phyloP scores from a whole-genome alignment of 2,797 vertebrate species.

The Anguilla pacifica region DNA sequence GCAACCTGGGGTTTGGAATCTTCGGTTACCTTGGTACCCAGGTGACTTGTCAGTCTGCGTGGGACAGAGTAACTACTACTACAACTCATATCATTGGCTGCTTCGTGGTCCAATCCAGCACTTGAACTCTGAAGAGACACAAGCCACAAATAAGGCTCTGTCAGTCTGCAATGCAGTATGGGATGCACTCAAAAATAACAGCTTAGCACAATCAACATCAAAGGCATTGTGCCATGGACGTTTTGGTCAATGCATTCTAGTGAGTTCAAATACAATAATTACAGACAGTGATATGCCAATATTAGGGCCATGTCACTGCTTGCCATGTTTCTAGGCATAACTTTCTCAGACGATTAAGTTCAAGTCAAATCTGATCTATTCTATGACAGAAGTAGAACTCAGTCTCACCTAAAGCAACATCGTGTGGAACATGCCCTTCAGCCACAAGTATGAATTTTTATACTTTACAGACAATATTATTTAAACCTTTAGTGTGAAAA shows the following conservation, averaged over 20 bases:
- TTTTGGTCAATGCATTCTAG: neutral
- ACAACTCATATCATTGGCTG: conserved; percentile 81
- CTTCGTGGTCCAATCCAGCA: conserved; percentile 83
- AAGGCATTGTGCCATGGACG: neutral
- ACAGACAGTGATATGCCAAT: neutral
- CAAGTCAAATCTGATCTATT: neutral
- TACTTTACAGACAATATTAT: neutral
- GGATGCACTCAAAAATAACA: conserved; percentile 54
- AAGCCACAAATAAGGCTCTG: conserved; percentile 58
- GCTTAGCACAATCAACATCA: neutral
- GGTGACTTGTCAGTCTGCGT: conserved; percentile 93
- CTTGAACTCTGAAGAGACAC: conserved; percentile 72
- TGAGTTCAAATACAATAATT: neutral
- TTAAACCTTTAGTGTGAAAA: neutral
- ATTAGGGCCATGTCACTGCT: neutral
- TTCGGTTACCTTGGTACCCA: conserved; percentile 92
- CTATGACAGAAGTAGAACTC: neutral
- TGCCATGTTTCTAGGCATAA: no score
- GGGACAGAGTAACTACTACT: conserved; percentile 87
- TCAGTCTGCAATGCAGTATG: conserved; percentile 77
- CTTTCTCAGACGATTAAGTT: neutral
- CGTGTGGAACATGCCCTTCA: neutral
- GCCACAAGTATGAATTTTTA: neutral
- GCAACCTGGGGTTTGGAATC: conserved; percentile 56
- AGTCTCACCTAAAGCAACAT: neutral